A percentile compares a stretch with the other conserved stretches of the same genome.
Conservation (phyloP, 2,797 vertebrate genomes). For the Danio tinwini region DNA sequence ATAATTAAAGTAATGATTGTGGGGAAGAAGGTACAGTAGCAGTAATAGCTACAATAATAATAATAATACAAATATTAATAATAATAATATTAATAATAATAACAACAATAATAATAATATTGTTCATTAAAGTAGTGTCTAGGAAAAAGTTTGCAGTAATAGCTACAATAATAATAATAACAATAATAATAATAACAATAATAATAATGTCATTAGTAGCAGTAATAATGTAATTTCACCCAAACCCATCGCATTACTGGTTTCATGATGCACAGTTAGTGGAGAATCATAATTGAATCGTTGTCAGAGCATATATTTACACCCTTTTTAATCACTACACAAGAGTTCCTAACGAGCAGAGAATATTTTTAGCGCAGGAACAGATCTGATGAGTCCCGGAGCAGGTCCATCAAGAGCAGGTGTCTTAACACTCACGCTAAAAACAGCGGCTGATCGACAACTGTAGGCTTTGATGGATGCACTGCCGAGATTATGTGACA, state of each 20-base stretch:
- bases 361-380: neutral
- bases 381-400: constrained; percentile 3
- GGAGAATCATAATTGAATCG: neutral
- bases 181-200: too few species aligned
- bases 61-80: too few species aligned
- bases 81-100: too few species aligned
- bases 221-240: too few species aligned
- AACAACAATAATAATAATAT: too few species aligned
- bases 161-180: too few species aligned
- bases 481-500: neutral
- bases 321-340: neutral
- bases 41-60: too few species aligned
- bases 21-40: too few species aligned
- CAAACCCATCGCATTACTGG: neutral
- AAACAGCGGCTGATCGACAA: constrained; percentile 10
- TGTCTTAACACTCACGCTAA: neutral
- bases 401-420: neutral
- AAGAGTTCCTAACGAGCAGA: neutral
- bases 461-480: neutral
- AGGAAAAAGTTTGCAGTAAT: too few species aligned
- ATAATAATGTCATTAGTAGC: too few species aligned
- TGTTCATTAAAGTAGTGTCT: too few species aligned
- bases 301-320: constrained; percentile 4
- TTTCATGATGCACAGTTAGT: neutral
- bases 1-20: too few species aligned